A percentile compares a stretch with the other conserved stretches of the same genome.
Evolutionary conservation across 2,888 invertebrate species (phyloP).

Genomic region (Plusia festucae): DNA sequence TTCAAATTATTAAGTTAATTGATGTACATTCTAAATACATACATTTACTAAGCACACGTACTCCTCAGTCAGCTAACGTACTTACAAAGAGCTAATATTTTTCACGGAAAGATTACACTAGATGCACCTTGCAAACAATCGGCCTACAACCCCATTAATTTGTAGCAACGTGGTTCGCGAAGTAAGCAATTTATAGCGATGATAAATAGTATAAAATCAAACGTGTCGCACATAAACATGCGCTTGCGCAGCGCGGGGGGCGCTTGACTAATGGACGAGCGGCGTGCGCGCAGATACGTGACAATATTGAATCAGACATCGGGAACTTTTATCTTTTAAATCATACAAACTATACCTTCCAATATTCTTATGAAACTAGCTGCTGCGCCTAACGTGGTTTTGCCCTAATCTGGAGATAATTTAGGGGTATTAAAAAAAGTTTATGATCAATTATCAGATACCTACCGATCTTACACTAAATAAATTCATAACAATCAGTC

Average conservation of each 20-base stretch:
- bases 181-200: slow-evolving; percentile 49
- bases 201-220: slow-evolving; percentile 68
- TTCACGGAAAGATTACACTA: not conserved
- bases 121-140: slow-evolving; percentile 18
- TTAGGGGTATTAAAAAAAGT: too few relatives aligned
- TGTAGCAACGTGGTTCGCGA: slow-evolving; percentile 46
- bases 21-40: too few relatives aligned
- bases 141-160: slow-evolving; percentile 51
- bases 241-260: slow-evolving; percentile 68
- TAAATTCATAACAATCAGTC: too few relatives aligned
- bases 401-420: too few relatives aligned
- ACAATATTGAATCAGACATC: slow-evolving; percentile 57
- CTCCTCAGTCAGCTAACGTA: too few relatives aligned
- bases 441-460: too few relatives aligned
- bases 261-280: slow-evolving; percentile 71
- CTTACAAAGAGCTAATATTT: too few relatives aligned
- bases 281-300: slow-evolving; percentile 73
- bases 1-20: too few relatives aligned
- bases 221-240: slow-evolving; percentile 74
- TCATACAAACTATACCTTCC: not conserved
- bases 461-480: too few relatives aligned
- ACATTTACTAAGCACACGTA: too few relatives aligned
- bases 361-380: too few relatives aligned
- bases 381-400: too few relatives aligned
- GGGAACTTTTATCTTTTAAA: slow-evolving; percentile 20